phyloP scores from a whole-genome alignment of 2,888 invertebrate species.

The Spatulosminthurus flaviceps region DNA sequence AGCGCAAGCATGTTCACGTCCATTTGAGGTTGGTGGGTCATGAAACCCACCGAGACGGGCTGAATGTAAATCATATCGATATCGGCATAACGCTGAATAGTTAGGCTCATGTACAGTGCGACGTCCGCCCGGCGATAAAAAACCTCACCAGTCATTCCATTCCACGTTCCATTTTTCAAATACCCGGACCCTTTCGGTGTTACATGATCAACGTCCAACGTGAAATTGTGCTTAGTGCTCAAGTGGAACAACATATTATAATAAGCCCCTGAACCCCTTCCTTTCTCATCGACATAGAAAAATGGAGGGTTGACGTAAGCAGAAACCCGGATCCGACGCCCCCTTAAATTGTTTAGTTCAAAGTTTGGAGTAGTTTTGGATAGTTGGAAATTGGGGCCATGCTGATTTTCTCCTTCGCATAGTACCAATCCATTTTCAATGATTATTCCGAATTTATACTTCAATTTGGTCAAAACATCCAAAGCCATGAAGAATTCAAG shows the following conservation, averaged over 20 bases:
- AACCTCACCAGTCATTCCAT: conserved; percentile 20
- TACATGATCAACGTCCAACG: conserved; percentile 14
- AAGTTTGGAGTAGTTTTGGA: neutral
- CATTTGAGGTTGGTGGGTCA: neutral
- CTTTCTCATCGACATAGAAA: neutral
- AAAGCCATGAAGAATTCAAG: neutral
- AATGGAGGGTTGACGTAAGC: neutral
- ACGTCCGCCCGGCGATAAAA: conserved; percentile 2
- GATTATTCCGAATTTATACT: neutral
- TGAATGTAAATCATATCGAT: conserved; percentile 16
- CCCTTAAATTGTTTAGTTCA: neutral
- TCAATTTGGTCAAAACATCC: neutral
- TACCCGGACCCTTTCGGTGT: neutral
- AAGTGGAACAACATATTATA: neutral
- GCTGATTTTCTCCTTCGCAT: neutral
- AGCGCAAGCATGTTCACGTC: conserved; percentile 20
- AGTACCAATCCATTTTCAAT: too few relatives aligned
- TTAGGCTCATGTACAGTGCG: neutral
- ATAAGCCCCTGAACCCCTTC: neutral
- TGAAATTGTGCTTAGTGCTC: neutral
- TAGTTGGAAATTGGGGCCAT: neutral
- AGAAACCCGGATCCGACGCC: neutral
- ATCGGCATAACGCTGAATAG: neutral
- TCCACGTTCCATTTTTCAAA: conserved; percentile 21
- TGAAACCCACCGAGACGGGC: neutral